Percentiles rank a stretch among this genome's conserved stretches.
These are phyloP conservation scores for Plecturocebus donacophilus DNA, from an alignment of 2,113 vertebrate genomes.

Conservation along the genomic window DNA sequence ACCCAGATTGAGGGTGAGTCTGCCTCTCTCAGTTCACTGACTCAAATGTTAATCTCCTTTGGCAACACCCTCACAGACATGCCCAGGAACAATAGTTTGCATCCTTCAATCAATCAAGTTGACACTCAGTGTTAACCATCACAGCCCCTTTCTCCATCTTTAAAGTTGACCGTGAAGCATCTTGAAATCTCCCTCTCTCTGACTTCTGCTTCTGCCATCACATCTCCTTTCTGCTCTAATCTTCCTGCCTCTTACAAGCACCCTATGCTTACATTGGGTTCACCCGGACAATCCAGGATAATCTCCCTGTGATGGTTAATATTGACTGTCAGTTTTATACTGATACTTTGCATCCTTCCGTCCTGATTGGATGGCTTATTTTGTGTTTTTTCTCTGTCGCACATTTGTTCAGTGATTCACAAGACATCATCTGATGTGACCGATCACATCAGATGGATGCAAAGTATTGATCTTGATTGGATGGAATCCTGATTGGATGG, in stretches of 20 bases:
- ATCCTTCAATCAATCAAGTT: too few relatives aligned
- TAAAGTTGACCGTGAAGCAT: neutral
- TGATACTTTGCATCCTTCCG: too few relatives aligned
- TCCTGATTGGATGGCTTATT: neutral
- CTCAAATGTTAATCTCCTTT: too few relatives aligned
- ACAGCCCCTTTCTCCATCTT: neutral
- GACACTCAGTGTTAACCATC: too few relatives aligned
- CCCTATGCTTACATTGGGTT: neutral
- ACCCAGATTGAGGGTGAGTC: too few relatives aligned
- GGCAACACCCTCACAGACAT: too few relatives aligned
- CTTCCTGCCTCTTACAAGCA: neutral
- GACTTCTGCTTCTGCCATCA: neutral
- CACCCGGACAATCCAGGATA: neutral
- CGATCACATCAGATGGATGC: too few relatives aligned
- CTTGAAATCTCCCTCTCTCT: neutral
- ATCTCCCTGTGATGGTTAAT: neutral
- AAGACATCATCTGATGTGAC: slow-evolving; percentile 33
- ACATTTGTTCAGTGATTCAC: slow-evolving; percentile 41
- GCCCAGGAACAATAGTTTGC: too few relatives aligned
- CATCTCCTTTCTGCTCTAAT: neutral
- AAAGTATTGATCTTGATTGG: too few relatives aligned
- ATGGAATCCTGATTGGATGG: too few relatives aligned
- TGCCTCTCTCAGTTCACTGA: too few relatives aligned
- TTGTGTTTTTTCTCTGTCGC: slow-evolving; percentile 61
- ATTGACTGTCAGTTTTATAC: too few relatives aligned